These are phyloP conservation scores for Arenaria interpres DNA, from an alignment of 2,113 vertebrate genomes.

Conservation along the genomic window DNA sequence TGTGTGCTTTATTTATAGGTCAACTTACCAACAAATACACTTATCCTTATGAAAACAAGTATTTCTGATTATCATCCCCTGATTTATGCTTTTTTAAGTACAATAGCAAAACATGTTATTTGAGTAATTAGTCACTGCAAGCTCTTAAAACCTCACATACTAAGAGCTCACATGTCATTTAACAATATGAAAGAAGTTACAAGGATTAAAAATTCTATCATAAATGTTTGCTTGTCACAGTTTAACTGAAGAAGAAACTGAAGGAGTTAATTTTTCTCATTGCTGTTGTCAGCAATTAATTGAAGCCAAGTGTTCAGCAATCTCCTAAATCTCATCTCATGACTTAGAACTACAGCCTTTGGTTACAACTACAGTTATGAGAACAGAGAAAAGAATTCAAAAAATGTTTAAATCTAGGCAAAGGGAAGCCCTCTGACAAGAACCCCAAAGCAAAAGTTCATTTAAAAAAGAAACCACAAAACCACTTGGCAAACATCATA, in stretches of 20 bases:
- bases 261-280: not conserved
- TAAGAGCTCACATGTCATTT: not conserved
- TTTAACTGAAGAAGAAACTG: not conserved
- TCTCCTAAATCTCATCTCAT: not conserved
- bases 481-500: not conserved
- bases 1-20: not conserved
- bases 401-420: not conserved
- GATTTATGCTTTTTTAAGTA: not conserved
- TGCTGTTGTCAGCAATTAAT: not conserved
- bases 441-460: rapidly evolving
- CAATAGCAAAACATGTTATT: not conserved
- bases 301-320: not conserved
- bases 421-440: not conserved
- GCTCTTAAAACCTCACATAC: not conserved
- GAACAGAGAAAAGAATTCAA: not conserved
- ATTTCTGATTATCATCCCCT: not conserved
- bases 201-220: not conserved
- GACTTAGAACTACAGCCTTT: not conserved
- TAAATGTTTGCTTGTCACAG: not conserved
- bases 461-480: not conserved
- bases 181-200: not conserved
- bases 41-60: not conserved
- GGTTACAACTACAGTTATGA: not conserved
- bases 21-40: not conserved
- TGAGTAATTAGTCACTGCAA: not conserved